A percentile compares a stretch with the other conserved stretches of the same genome.
phyloP scores from a whole-genome alignment of 2,888 invertebrate species.

The Sthenelais limicola region DNA sequence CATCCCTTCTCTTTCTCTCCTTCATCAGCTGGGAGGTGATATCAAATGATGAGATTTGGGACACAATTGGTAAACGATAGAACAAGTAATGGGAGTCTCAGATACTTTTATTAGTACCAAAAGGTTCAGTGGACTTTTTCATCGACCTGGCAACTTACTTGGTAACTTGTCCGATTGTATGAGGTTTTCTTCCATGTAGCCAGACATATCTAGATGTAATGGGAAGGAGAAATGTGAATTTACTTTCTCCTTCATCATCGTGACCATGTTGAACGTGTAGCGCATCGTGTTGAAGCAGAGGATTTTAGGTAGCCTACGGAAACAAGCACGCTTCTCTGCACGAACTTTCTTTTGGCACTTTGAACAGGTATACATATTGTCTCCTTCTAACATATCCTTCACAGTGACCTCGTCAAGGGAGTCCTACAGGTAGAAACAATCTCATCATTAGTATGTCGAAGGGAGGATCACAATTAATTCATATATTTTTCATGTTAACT shows the following conservation, averaged over 20 bases:
- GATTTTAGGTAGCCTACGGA: conserved; percentile 93
- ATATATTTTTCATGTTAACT: too few species aligned
- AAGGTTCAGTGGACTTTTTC: background rate
- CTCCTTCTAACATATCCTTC: conserved; percentile 95
- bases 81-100: background rate
- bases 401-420: conserved; percentile 97
- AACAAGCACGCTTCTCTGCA: conserved; percentile 94
- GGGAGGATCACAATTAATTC: background rate
- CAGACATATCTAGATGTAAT: conserved; percentile 91
- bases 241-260: conserved; percentile 97
- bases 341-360: conserved; percentile 95
- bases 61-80: background rate
- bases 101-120: background rate
- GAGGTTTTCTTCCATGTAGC: conserved; percentile 93
- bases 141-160: conserved; percentile 35
- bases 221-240: conserved; percentile 98
- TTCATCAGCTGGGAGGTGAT: conserved; percentile 41
- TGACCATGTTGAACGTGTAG: conserved; percentile 97
- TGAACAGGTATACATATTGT: conserved; percentile 98
- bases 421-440: conserved; percentile 75
- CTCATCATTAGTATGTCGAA: background rate
- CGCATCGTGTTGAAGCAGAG: conserved; percentile 97
- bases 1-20: conserved; percentile 48
- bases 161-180: conserved; percentile 48
- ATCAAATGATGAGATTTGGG: background rate